These are phyloP conservation scores for Orchesellides sinensis DNA, from an alignment of 2,888 invertebrate genomes.

Conservation along the genomic window DNA sequence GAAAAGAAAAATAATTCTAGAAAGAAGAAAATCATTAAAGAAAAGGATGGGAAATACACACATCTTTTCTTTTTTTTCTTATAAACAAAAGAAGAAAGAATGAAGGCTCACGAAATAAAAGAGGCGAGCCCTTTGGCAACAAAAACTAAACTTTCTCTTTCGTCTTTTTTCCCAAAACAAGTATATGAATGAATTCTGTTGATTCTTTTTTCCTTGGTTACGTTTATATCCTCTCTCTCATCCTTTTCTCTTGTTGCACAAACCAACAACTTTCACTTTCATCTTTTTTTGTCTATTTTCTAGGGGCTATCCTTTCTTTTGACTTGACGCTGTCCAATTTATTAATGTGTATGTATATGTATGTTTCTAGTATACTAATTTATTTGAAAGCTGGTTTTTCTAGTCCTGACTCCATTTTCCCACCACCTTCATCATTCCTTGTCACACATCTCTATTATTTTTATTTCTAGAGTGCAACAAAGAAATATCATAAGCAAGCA, in stretches of 20 bases:
- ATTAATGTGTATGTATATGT: too few species aligned
- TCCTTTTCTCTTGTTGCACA: conserved; percentile 22
- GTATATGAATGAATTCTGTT: background rate
- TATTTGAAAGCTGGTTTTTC: too few species aligned
- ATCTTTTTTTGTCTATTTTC: background rate
- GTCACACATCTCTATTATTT: too few species aligned
- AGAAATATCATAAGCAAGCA: too few species aligned
- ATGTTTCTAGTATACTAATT: too few species aligned
- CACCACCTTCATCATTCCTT: too few species aligned
- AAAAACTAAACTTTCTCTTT: conserved; percentile 52
- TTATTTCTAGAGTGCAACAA: too few species aligned
- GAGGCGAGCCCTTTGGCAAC: conserved; percentile 61
- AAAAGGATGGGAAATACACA: conserved; percentile 36
- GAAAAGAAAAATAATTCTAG: conserved; percentile 11
- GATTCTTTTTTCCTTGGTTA: conserved; percentile 3
- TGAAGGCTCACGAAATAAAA: conserved; percentile 24
- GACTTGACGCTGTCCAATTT: too few species aligned
- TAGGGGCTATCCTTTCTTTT: background rate
- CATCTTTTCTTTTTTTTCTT: conserved; percentile 21
- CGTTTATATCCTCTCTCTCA: background rate
- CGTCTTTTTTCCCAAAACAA: conserved; percentile 8
- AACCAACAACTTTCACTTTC: background rate
- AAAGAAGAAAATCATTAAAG: conserved; percentile 45
- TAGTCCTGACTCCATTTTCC: too few species aligned
- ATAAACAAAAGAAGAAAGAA: conserved; percentile 51